Evolutionary conservation across 1,140 invertebrate genomes (phyloP).

Genomic region (Drosophila micromelanica): DNA sequence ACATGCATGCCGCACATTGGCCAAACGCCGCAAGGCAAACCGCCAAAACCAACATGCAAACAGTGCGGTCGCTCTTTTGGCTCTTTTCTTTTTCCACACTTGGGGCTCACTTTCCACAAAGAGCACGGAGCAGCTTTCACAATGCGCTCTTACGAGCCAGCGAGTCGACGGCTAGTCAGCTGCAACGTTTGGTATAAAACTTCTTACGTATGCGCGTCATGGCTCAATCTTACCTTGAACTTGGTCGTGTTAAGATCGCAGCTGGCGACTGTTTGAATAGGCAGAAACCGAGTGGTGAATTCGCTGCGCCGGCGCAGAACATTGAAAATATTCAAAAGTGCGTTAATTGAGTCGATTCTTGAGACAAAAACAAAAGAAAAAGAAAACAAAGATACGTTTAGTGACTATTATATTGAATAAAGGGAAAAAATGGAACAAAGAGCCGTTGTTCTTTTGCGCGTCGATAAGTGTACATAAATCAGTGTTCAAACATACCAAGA

Average conservation of each 20-base stretch:
- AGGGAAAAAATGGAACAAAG: constrained; percentile 67
- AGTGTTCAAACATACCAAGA: constrained; percentile 22
- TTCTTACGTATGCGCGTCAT: constrained; percentile 84
- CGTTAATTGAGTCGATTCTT: constrained; percentile 28
- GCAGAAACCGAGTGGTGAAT: constrained; percentile 3
- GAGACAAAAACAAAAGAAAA: background rate
- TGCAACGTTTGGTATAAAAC: constrained; percentile 78
- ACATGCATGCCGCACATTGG: constrained; percentile 45
- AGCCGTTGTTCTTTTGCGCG: constrained; percentile 70
- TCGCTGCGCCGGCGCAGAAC: constrained; percentile 21
- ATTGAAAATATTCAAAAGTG: constrained; percentile 45
- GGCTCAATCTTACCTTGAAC: constrained; percentile 84
- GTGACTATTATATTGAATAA: constrained; percentile 2
- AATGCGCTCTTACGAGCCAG: constrained; percentile 51
- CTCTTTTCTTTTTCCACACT: constrained; percentile 20
- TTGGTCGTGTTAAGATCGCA: constrained; percentile 77
- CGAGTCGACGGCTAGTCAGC: constrained; percentile 10
- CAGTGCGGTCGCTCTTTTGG: constrained; percentile 41
- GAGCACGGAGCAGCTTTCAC: constrained; percentile 64
- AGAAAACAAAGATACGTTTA: background rate
- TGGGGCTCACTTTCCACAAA: constrained; percentile 71
- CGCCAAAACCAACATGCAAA: constrained; percentile 18
- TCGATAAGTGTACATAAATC: constrained; percentile 67
- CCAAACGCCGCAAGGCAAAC: constrained; percentile 27
- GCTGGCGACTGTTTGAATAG: background rate